A percentile compares a stretch with the other conserved stretches of the same genome.
Conservation (phyloP, 2,797 vertebrate genomes). For the Galago senegalensis region DNA sequence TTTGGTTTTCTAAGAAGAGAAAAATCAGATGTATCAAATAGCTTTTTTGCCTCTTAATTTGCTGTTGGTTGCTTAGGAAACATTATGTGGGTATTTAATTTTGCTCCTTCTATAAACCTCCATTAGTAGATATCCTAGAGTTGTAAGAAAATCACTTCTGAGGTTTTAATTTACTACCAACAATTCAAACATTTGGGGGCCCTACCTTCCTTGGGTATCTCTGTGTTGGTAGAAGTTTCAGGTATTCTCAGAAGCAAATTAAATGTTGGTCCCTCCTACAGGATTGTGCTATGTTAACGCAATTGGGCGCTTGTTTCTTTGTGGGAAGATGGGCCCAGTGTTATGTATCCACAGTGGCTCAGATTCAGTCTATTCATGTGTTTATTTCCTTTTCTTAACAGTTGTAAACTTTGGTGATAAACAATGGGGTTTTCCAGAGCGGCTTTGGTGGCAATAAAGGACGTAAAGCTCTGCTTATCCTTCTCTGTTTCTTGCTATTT, state of each 20-base stretch:
- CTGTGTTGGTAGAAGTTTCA: background rate
- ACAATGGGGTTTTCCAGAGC: background rate
- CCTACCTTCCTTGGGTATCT: background rate
- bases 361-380: background rate
- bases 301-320: constrained; percentile 26
- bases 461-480: background rate
- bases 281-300: background rate
- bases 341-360: background rate
- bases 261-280: background rate
- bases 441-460: constrained; percentile 20
- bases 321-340: background rate
- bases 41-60: background rate
- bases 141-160: constrained; percentile 15
- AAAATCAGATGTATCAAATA: background rate
- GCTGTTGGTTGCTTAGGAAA: background rate
- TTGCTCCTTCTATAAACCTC: background rate
- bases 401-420: background rate
- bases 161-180: background rate
- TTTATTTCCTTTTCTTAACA: background rate
- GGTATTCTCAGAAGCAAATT: background rate
- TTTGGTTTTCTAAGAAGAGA: constrained; percentile 22
- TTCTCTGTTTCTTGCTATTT: constrained; percentile 38
- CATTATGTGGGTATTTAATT: background rate
- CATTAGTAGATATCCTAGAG: background rate
- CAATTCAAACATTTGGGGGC: background rate